These are phyloP conservation scores for Whitmania pigra DNA, from an alignment of 1,140 invertebrate genomes.

Conservation along the genomic window DNA sequence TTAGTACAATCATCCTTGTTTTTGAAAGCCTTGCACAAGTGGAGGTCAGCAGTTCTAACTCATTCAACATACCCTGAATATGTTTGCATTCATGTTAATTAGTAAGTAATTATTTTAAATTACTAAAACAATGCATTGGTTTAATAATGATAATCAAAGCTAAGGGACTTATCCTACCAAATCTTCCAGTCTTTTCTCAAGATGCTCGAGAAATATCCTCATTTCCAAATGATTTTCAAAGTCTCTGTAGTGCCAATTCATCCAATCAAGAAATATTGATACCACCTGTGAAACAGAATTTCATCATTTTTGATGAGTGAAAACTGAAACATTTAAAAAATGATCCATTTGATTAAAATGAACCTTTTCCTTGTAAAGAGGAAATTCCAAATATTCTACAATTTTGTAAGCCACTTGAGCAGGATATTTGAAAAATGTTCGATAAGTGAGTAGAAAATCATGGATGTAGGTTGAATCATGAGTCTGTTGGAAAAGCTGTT, in stretches of 20 bases:
- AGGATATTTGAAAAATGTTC: constrained; percentile 80
- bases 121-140: too few species aligned
- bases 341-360: constrained; percentile 17
- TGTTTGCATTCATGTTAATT: too few species aligned
- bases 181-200: constrained; percentile 52
- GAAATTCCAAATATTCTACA: constrained; percentile 60
- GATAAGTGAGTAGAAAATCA: constrained; percentile 92
- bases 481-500: constrained; percentile 78
- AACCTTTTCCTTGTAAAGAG: constrained; percentile 58
- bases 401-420: constrained; percentile 71
- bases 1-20: constrained; percentile 74
- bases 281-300: constrained; percentile 54
- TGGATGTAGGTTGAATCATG: constrained; percentile 94
- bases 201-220: constrained; percentile 90
- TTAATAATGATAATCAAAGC: too few species aligned
- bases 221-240: constrained; percentile 89
- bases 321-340: too few species aligned
- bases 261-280: constrained; percentile 85
- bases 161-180: neutral
- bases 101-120: too few species aligned
- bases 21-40: constrained; percentile 90
- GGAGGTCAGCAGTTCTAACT: constrained; percentile 71
- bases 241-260: constrained; percentile 98
- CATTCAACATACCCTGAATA: constrained; percentile 40
- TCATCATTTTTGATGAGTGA: constrained; percentile 43